Conservation (phyloP, 2,797 vertebrate species). For the Phrynocephalus vlangalii region DNA sequence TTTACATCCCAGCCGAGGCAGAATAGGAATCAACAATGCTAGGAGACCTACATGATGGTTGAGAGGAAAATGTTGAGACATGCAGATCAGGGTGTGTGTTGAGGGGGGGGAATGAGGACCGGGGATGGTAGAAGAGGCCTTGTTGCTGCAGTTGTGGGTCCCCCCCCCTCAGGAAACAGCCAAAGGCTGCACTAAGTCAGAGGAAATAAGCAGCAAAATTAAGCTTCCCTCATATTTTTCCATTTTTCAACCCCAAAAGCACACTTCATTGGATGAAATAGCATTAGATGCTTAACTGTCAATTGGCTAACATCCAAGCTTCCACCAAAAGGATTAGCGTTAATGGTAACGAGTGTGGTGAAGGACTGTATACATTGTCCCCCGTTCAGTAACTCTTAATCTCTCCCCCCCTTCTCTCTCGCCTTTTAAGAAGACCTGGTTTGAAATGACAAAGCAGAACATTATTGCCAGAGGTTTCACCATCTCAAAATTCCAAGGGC, state of each 20-base stretch:
- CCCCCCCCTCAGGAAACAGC: slow-evolving; percentile 69
- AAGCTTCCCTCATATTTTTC: slow-evolving; percentile 57
- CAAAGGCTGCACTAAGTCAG: slow-evolving; percentile 63
- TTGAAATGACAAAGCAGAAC: neutral
- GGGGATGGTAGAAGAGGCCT: slow-evolving; percentile 32
- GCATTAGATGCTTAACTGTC: slow-evolving; percentile 55
- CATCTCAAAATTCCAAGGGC: neutral
- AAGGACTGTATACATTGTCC: slow-evolving; percentile 21
- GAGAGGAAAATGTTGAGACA: slow-evolving; percentile 76
- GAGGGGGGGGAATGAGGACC: neutral
- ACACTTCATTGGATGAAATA: slow-evolving; percentile 51
- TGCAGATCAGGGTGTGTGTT: slow-evolving; percentile 59
- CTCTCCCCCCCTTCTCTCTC: neutral
- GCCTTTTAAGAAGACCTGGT: neutral
- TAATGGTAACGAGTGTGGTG: neutral
- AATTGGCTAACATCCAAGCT: slow-evolving; percentile 58
- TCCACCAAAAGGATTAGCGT: slow-evolving; percentile 36
- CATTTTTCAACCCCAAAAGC: neutral
- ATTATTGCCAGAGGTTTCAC: neutral
- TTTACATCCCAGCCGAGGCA: slow-evolving; percentile 75
- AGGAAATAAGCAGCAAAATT: slow-evolving; percentile 66
- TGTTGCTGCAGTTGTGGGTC: slow-evolving; percentile 64
- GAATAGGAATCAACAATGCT: slow-evolving; percentile 76
- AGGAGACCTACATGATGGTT: slow-evolving; percentile 74
- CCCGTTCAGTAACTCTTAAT: neutral